Base-by-base conservation (phyloP, 2,888 invertebrate genomes). In the Chrysopilus asiliformis region DNA sequence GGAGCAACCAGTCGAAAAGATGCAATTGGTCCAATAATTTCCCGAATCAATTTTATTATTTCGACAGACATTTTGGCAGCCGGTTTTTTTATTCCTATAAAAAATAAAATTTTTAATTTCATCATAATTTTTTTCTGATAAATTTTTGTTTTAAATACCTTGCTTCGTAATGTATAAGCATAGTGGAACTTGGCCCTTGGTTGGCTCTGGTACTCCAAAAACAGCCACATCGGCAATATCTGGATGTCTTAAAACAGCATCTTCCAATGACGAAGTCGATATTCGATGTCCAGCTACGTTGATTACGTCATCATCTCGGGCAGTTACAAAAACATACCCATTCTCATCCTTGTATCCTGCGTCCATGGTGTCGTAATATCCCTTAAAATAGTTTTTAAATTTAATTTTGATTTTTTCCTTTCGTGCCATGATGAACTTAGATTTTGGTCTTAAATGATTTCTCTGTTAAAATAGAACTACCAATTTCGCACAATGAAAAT, bases 231-330 rank as follows among this genome's bases (percentile, higher is more conserved):
- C 93, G 0, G 76, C 79, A 1, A 94, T 71, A 45, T 85, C 78
- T 0, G 80, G 77, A 66, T 90, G 89, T n/a, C 81, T 71, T 27
- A 91, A 60, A 9, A 90, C 77, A 0, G 90, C 89, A 58, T 94
- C 90, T 58, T 94, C 94, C 4, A 94, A 60, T 1, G 87, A 85
- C 1, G 85, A 78, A 0, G 91, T 89, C 1, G 90, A 89, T 27
- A 94, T 68, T 34, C 93, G 68, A 58, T 93, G 93, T 0, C 93
- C 94, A 1, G 94, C 87, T 2, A 94, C 93, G 57, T 94, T 94
- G 50, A 94, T 93, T 13, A 64, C 83, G 60, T 94, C 94, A 64
- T 94, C 94, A 41, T 86, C 89, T 20, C 94, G 69, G 0, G 91
- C 84, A 34, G 89, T 85, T 10, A 94, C 87, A 62, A 80, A 87